Evolutionary conservation across 2,888 invertebrate species (phyloP).

Genomic region (Leptopilina drosophilae): DNA sequence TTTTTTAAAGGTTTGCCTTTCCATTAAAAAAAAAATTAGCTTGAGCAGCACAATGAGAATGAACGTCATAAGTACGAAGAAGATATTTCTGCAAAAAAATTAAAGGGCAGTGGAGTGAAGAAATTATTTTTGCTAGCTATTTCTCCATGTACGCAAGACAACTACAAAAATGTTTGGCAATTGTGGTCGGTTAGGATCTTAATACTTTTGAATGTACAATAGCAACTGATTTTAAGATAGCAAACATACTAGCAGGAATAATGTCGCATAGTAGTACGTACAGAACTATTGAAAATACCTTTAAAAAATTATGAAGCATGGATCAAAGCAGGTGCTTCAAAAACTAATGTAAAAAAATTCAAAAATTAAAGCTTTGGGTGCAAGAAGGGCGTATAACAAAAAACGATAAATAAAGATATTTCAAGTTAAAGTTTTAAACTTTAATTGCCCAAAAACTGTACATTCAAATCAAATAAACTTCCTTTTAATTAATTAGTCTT

Average conservation of each 20-base stretch:
- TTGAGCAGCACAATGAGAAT: not conserved
- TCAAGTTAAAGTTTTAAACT: too few species aligned
- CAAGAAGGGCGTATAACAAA: too few species aligned
- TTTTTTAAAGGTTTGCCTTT: slow-evolving; percentile 43
- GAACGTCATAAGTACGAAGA: slow-evolving; percentile 16
- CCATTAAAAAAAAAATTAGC: slow-evolving; percentile 32
- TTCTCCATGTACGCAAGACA: slow-evolving; percentile 29
- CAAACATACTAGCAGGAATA: slow-evolving; percentile 41
- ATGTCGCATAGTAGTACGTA: slow-evolving; percentile 43
- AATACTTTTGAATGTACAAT: slow-evolving; percentile 36
- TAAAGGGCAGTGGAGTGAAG: slow-evolving; percentile 40
- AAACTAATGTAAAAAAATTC: not conserved
- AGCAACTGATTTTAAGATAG: slow-evolving; percentile 43
- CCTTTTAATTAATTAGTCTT: too few species aligned
- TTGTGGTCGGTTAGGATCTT: slow-evolving; percentile 37
- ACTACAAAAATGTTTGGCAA: slow-evolving; percentile 43
- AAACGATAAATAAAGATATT: too few species aligned
- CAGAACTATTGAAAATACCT: slow-evolving; percentile 24
- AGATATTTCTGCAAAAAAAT: slow-evolving; percentile 30
- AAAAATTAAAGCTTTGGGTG: too few species aligned
- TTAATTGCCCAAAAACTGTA: too few species aligned
- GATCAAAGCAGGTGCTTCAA: not conserved
- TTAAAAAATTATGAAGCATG: slow-evolving; percentile 5
- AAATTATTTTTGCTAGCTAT: slow-evolving; percentile 36
- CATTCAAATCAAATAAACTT: too few species aligned